These are phyloP conservation scores for Stegastes partitus DNA, from an alignment of 2,113 vertebrate species.

Conservation along the genomic window DNA sequence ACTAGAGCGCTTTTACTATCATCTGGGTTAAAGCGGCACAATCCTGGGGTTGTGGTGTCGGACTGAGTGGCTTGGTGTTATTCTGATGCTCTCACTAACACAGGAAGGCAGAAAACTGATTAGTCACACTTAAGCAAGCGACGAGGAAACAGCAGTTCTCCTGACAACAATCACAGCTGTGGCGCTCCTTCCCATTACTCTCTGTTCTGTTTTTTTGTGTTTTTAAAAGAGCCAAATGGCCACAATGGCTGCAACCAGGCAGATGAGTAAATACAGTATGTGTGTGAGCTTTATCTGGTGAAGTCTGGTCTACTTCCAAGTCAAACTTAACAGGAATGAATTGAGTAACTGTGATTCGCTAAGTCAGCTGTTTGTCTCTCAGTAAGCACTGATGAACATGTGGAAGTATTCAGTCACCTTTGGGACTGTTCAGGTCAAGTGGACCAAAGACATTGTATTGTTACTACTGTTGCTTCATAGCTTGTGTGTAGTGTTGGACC, in stretches of 20 bases:
- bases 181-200: slow-evolving; percentile 18
- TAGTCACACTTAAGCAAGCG: slow-evolving; percentile 45
- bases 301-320: background rate
- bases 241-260: background rate
- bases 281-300: background rate
- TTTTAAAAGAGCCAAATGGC: slow-evolving; percentile 11
- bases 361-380: background rate
- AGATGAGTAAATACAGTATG: background rate
- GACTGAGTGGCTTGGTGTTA: background rate
- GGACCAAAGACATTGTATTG: no score
- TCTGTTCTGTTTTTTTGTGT: slow-evolving; percentile 46
- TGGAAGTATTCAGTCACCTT: background rate
- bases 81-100: slow-evolving; percentile 12
- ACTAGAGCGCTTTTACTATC: background rate
- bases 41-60: slow-evolving; percentile 4
- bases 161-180: slow-evolving; percentile 31
- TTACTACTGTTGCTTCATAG: no score
- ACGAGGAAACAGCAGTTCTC: slow-evolving; percentile 43
- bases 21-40: background rate
- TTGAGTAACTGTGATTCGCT: background rate
- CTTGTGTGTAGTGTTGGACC: no score
- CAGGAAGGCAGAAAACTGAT: slow-evolving; percentile 48
- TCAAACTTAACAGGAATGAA: background rate
- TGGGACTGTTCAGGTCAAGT: no score
- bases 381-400: background rate